phyloP scores from a whole-genome alignment of 2,888 invertebrate species.

The Amphimallon solstitiale region DNA sequence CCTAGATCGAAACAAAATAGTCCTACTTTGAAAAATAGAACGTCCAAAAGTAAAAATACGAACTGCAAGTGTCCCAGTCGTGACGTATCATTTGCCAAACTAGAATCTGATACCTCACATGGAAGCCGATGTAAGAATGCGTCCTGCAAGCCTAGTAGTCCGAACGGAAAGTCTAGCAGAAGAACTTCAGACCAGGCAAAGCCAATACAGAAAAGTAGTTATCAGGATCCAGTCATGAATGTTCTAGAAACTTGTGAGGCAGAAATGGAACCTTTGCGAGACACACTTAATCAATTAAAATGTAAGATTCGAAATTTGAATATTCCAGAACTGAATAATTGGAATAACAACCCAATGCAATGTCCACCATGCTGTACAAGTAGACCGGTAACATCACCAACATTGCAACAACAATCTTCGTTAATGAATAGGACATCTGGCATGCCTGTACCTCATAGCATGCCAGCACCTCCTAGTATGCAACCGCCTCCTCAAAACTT shows the following conservation, averaged over 20 bases:
- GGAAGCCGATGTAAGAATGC: neutral
- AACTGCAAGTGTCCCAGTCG: constrained; percentile 1
- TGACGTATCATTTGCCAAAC: neutral
- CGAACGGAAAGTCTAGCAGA: neutral
- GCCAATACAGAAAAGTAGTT: neutral
- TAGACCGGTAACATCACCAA: neutral
- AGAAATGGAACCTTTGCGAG: constrained; percentile 48
- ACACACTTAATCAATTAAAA: constrained; percentile 44
- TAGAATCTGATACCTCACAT: neutral
- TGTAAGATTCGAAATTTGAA: constrained; percentile 46
- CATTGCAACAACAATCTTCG: neutral
- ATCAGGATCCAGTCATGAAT: constrained; percentile 43
- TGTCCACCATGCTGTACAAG: neutral
- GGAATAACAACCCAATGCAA: neutral
- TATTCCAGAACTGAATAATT: constrained; percentile 45
- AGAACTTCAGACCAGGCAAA: neutral
- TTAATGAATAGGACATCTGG: neutral
- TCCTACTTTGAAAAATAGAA: neutral
- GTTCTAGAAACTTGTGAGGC: constrained; percentile 48
- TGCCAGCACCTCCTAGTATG: neutral
- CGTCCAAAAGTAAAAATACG: constrained; percentile 1
- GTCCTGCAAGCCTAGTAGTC: neutral
- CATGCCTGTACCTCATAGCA: neutral
- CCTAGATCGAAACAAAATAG: neutral
- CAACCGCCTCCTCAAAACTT: neutral